phyloP scores from a whole-genome alignment of 2,113 vertebrate genomes.

The Syngnathus scovelli region DNA sequence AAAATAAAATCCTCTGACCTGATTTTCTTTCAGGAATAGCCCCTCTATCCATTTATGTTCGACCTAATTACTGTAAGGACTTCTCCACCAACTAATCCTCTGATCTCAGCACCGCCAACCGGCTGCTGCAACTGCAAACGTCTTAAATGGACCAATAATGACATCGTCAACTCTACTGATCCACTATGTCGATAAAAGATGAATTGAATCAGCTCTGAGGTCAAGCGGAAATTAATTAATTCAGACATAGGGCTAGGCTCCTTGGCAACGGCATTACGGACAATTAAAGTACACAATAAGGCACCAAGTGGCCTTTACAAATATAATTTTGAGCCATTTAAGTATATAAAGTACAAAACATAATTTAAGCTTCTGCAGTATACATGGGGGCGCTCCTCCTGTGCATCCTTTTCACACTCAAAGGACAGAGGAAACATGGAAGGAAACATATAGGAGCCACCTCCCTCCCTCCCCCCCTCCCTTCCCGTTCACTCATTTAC shows the following conservation, averaged over 20 bases:
- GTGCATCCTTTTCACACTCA: constrained; percentile 37
- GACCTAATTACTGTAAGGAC: constrained; percentile 42
- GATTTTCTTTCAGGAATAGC: constrained; percentile 45
- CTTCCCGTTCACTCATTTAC: constrained; percentile 48
- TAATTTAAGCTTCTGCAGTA: neutral
- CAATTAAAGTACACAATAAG: neutral
- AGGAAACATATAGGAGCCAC: constrained; percentile 53
- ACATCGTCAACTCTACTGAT: neutral
- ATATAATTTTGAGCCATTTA: neutral
- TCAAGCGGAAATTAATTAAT: neutral
- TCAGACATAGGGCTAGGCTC: neutral
- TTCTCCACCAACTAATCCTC: constrained; percentile 49
- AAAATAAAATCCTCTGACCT: constrained; percentile 20
- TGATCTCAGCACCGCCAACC: constrained; percentile 46
- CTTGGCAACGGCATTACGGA: neutral
- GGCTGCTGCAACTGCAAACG: constrained; percentile 14
- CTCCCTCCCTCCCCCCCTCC: constrained; percentile 37
- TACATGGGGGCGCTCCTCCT: neutral
- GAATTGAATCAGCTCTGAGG: neutral
- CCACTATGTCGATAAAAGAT: neutral
- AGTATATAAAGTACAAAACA: neutral
- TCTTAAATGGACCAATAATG: neutral
- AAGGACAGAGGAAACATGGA: constrained; percentile 39
- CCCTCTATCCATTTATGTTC: constrained; percentile 51
- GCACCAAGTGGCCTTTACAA: neutral